A percentile compares a stretch with the other conserved stretches of the same genome.
phyloP scores from a whole-genome alignment of 2,113 vertebrate genomes.

The Polyodon spathula region DNA sequence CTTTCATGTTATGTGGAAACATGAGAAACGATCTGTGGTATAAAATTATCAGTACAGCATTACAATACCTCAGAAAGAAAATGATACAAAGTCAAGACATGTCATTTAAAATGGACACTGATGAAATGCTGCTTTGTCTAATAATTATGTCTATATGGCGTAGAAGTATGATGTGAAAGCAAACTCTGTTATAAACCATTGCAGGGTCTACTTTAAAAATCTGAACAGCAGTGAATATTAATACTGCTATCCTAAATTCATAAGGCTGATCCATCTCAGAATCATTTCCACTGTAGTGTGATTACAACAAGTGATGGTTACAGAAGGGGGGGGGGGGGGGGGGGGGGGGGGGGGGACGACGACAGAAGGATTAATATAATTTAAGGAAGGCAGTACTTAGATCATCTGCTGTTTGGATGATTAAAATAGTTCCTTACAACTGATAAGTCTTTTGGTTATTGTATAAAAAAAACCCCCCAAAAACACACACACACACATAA shows the following conservation, averaged over 20 bases:
- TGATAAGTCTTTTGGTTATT: too few species aligned
- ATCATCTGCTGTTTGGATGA: too few species aligned
- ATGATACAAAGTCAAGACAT: neutral
- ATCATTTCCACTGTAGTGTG: too few species aligned
- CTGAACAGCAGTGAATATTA: neutral
- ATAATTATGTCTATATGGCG: neutral
- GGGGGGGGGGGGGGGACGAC: too few species aligned
- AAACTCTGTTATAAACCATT: neutral
- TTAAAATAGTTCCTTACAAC: too few species aligned
- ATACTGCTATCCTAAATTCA: neutral
- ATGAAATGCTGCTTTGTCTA: neutral
- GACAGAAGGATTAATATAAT: too few species aligned
- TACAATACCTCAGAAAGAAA: neutral
- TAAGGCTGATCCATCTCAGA: too few species aligned
- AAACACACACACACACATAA: neutral
- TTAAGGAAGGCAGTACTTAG: too few species aligned
- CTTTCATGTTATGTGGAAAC: constrained; percentile 1
- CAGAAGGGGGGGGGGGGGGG: too few species aligned
- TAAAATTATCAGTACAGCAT: neutral
- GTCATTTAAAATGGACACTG: neutral
- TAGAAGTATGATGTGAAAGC: neutral
- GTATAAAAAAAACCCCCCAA: too few species aligned
- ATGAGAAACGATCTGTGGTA: neutral
- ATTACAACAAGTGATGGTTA: too few species aligned
- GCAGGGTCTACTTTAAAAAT: neutral